Percentiles rank a stretch among this genome's conserved stretches.
These are phyloP conservation scores for Lobophora halterata DNA, from an alignment of 2,888 invertebrate genomes.

Conservation along the genomic window DNA sequence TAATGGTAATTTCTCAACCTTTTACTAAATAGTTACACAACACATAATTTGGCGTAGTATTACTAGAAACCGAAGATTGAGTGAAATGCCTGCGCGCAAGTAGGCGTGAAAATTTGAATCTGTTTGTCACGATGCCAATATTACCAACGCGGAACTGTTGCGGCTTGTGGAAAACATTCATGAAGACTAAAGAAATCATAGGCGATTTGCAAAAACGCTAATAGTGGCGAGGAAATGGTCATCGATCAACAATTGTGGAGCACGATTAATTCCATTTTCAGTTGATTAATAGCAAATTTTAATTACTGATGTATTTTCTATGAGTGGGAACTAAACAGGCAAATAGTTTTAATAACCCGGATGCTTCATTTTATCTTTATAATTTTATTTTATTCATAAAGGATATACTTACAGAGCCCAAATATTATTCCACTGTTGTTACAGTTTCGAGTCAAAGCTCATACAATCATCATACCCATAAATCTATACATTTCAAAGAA, in stretches of 20 bases:
- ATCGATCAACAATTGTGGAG: conserved; percentile 2
- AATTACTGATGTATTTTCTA: too few relatives aligned
- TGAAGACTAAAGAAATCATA: conserved; percentile 7
- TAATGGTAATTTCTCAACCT: conserved; percentile 31
- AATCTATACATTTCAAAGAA: conserved; percentile 12
- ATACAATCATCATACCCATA: too few relatives aligned
- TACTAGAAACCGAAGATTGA: conserved; percentile 52
- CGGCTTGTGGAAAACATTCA: conserved; percentile 16
- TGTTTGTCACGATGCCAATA: conserved; percentile 45
- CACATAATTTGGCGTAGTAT: conserved; percentile 48
- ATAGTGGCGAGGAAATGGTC: conserved; percentile 14
- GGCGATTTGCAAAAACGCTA: conserved; percentile 14
- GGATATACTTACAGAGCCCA: too few relatives aligned
- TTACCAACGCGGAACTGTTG: conserved; percentile 25
- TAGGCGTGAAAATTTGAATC: conserved; percentile 59
- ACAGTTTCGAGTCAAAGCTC: too few relatives aligned
- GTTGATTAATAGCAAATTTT: background rate
- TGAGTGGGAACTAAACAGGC: too few relatives aligned
- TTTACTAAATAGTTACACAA: conserved; percentile 49
- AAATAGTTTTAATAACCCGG: too few relatives aligned
- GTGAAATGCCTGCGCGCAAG: conserved; percentile 53
- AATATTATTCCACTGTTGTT: too few relatives aligned
- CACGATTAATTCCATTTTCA: background rate
- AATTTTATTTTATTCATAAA: too few relatives aligned
- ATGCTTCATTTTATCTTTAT: too few relatives aligned